Conservation (phyloP, 2,113 vertebrate species). For the Lasiurus cinereus region DNA sequence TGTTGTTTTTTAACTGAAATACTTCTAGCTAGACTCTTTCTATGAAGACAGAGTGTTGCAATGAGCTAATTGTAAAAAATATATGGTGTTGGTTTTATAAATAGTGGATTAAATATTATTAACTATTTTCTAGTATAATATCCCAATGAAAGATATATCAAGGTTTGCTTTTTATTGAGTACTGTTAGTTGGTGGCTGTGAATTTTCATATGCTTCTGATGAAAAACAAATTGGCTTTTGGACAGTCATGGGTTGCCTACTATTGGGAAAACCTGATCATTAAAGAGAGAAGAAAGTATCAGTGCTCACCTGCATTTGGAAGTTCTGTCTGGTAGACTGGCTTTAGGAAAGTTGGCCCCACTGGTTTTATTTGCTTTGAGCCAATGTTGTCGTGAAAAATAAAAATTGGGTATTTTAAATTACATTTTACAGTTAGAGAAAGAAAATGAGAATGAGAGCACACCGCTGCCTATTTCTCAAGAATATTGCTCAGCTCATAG, state of each 20-base stretch:
- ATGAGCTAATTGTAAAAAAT: neutral
- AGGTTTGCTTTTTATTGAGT: constrained; percentile 41
- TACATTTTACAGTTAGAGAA: constrained; percentile 53
- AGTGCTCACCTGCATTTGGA: neutral
- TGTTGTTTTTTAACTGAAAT: neutral
- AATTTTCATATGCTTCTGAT: constrained; percentile 55
- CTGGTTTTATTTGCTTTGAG: constrained; percentile 51
- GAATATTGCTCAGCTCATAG: constrained; percentile 71
- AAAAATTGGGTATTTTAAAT: constrained; percentile 61
- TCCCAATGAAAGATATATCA: neutral
- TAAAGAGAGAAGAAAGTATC: neutral
- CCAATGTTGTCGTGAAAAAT: constrained; percentile 43
- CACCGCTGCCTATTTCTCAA: constrained; percentile 67
- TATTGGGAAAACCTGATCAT: neutral
- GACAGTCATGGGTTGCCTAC: neutral
- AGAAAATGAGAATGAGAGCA: constrained; percentile 63
- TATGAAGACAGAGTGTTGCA: neutral
- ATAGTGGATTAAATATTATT: neutral
- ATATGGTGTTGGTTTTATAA: constrained; percentile 28
- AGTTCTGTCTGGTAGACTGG: neutral
- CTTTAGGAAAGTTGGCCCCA: neutral
- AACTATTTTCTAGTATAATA: constrained; percentile 51
- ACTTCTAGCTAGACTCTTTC: neutral
- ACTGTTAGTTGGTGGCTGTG: neutral
- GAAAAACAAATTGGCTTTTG: neutral